Evolutionary conservation across 2,888 invertebrate species (phyloP).

Genomic region (Nezara viridula): DNA sequence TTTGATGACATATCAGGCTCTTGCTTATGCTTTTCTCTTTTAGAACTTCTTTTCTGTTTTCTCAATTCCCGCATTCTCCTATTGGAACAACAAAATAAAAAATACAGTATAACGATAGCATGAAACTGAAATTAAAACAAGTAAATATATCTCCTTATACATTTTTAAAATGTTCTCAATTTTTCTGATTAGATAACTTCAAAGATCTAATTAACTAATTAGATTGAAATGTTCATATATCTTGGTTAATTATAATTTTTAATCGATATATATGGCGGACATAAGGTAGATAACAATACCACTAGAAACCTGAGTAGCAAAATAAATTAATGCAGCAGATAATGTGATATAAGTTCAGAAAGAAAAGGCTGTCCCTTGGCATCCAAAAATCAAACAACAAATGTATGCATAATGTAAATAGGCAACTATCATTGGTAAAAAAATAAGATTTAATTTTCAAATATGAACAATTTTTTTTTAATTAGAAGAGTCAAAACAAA

Average conservation of each 20-base stretch:
- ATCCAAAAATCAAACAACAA: not conserved
- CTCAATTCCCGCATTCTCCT: conserved; percentile 62
- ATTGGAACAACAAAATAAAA: not conserved
- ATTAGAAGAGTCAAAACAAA: too few relatives aligned
- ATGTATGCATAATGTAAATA: not conserved
- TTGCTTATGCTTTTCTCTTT: conserved; percentile 63
- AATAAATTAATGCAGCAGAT: not conserved
- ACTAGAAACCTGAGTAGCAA: not conserved
- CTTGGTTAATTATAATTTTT: not conserved
- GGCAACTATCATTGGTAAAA: too few relatives aligned
- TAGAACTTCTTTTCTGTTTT: conserved; percentile 61
- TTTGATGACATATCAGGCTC: conserved; percentile 67
- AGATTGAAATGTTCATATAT: not conserved
- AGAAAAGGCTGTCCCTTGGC: not conserved
- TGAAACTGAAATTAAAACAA: not conserved
- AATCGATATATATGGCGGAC: not conserved
- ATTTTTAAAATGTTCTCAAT: not conserved
- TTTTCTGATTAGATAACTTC: conserved; percentile 4
- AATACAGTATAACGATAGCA: not conserved
- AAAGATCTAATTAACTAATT: not conserved
- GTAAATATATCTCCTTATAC: not conserved
- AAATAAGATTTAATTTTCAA: too few relatives aligned
- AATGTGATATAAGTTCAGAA: not conserved
- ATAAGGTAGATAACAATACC: not conserved
- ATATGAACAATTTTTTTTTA: too few relatives aligned